Evolutionary conservation across 1,140 invertebrate species (phyloP), one percentile per base, ranked within the genome.

Genomic region (Dreissena polymorpha): DNA sequence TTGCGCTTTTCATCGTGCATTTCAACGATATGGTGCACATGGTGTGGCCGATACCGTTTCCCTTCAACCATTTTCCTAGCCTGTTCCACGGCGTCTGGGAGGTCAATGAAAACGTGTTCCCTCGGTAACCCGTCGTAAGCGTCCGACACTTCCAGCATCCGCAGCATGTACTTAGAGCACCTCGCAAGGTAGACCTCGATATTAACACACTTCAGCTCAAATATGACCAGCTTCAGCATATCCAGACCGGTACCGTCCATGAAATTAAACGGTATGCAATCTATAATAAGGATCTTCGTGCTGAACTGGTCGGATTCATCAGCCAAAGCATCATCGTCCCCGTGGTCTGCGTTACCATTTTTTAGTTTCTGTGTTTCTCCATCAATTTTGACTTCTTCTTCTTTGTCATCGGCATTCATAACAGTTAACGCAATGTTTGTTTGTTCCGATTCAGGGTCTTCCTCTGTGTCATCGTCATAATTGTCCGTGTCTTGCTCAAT

Each of bases 251-350:
- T 86, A 23, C 84, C 72, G 78, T 92, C 91, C 2, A 92, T 88
- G 78, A 90, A 91, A 57, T 89, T 88, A 78, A 91, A 87, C 18
- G 85, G 83, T n/a, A 85, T 86, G 79, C 90, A 91, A 85, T 92
- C 91, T n/a, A 92, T 80, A 27, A 92, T 85, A 27, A 92, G 78
- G 57, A 87, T 71, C 50, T 88, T 87, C 10, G 88, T 69, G 14
- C 16, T 49, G 12, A 71, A 27, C 50, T n/a, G 65, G 73, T 75
- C 23, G n/a, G 67, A 70, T 0, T 72, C 79, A 29, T 55, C 65
- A 16, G 39, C 68, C 13, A 5, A 0, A 0, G 13, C 23, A 5
- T 67, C 64, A 67, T 67, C 23, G 39, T 39, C 39, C 8, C 39
- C 39, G 39, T 39, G 39, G 39, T 39, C 39, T 63, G 18, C 57